Evolutionary conservation across 92 coral and sea anemone species (phyloP).

Genomic region (Porites evermanni): DNA sequence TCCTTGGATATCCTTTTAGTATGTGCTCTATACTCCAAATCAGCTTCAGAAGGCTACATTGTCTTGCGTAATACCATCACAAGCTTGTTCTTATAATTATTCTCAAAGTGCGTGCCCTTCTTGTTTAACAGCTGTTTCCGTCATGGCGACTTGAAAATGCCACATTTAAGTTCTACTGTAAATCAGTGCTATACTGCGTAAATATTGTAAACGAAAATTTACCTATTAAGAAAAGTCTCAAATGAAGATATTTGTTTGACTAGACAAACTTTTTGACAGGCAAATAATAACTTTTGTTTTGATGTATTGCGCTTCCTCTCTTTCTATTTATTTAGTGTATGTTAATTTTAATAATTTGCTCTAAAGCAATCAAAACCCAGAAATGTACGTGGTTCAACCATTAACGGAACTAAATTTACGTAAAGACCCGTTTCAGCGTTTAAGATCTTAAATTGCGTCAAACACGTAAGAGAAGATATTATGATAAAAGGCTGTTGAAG

Average conservation of each 20-base stretch:
- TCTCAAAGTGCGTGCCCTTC: no score
- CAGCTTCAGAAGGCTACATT: no score
- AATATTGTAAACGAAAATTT: neutral
- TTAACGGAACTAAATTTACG: neutral
- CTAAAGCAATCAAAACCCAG: neutral
- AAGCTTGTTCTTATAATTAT: no score
- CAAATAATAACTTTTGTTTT: neutral
- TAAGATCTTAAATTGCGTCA: neutral
- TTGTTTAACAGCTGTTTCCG: neutral
- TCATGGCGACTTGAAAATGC: neutral
- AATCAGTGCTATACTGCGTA: neutral
- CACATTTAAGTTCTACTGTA: neutral
- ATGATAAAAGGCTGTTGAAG: no score
- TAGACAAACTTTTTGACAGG: neutral
- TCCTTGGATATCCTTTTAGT: no score
- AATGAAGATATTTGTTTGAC: neutral
- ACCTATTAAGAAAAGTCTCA: neutral
- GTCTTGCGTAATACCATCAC: no score
- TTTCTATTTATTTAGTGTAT: slow-evolving; percentile 17
- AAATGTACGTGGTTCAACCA: neutral
- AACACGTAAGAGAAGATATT: no score
- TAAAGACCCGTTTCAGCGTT: slow-evolving; percentile 9
- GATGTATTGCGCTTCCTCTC: slow-evolving; percentile 34
- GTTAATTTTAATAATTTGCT: slow-evolving; percentile 11
- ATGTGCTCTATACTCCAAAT: no score